phyloP scores from a whole-genome alignment of 2,888 invertebrate species.

The Agrotis clavis region DNA sequence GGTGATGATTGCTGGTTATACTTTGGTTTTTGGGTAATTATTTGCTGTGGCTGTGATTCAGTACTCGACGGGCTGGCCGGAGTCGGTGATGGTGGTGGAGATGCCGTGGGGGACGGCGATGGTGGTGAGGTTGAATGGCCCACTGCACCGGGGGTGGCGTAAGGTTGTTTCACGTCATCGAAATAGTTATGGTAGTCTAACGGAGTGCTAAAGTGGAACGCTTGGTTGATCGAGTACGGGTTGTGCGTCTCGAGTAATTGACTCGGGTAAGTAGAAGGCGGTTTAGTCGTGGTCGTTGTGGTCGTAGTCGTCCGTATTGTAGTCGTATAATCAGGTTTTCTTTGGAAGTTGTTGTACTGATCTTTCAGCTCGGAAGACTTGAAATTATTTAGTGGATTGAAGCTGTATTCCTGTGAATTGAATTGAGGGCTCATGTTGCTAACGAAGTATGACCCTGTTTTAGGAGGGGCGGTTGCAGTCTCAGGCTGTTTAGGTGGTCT shows the following conservation, averaged over 20 bases:
- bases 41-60: conserved; percentile 70
- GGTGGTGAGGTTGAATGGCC: conserved; percentile 67
- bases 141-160: conserved; percentile 71
- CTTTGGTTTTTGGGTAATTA: conserved; percentile 76
- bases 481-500: conserved; percentile 75
- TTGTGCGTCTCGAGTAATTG: conserved; percentile 87
- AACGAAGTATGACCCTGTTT: conserved; percentile 80
- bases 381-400: conserved; percentile 70
- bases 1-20: conserved; percentile 78
- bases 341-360: conserved; percentile 73
- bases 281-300: conserved; percentile 78
- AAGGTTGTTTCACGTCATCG: conserved; percentile 83
- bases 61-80: conserved; percentile 65
- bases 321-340: conserved; percentile 73
- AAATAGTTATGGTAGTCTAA: conserved; percentile 85
- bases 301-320: conserved; percentile 75
- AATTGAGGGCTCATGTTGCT: conserved; percentile 77
- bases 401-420: conserved; percentile 75
- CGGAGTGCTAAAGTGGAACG: conserved; percentile 88
- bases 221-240: conserved; percentile 89
- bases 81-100: conserved; percentile 52
- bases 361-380: conserved; percentile 69
- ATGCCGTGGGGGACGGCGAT: conserved; percentile 26
- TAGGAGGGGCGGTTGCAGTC: conserved; percentile 70
- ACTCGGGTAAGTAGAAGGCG: conserved; percentile 82